Conservation (phyloP, 2,888 invertebrate species). For the Tanypteryx hageni region DNA sequence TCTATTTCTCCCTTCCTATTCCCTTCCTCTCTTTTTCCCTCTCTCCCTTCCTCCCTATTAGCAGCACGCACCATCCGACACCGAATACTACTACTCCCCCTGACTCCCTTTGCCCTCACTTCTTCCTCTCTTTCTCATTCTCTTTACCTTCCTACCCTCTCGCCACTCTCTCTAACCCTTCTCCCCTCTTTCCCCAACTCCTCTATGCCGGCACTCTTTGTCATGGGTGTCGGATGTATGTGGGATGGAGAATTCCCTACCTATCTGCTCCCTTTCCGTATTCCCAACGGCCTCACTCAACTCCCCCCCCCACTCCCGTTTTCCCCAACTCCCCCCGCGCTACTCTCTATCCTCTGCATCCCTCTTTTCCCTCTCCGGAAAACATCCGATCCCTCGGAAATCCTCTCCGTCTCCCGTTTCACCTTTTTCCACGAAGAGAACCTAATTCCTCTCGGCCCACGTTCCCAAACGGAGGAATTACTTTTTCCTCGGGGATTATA, state of each 20-base stretch:
- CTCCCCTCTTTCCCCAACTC: constrained; percentile 39
- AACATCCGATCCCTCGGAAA: constrained; percentile 5
- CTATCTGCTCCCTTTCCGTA: constrained; percentile 6
- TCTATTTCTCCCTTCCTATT: constrained; percentile 69
- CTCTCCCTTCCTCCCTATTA: constrained; percentile 69
- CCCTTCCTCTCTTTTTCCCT: constrained; percentile 72
- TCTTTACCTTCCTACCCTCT: constrained; percentile 66
- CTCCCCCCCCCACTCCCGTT: neutral
- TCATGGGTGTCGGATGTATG: constrained; percentile 71
- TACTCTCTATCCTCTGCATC: neutral
- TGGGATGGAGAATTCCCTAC: neutral
- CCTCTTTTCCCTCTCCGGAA: neutral
- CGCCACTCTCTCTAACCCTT: constrained; percentile 65
- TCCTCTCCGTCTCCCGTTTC: constrained; percentile 17
- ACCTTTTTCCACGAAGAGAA: neutral
- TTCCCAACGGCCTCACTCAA: neutral
- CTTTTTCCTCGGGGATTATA: neutral
- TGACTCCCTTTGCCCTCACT: constrained; percentile 65
- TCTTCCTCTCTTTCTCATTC: constrained; percentile 47
- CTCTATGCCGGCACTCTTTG: constrained; percentile 71
- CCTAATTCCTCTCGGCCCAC: neutral
- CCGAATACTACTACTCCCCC: constrained; percentile 67
- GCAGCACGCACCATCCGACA: constrained; percentile 68
- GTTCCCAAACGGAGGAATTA: neutral
- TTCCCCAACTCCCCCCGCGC: too few species aligned